These are phyloP conservation scores for Nephrotoma flavescens DNA, from an alignment of 2,888 invertebrate genomes.

Conservation along the genomic window DNA sequence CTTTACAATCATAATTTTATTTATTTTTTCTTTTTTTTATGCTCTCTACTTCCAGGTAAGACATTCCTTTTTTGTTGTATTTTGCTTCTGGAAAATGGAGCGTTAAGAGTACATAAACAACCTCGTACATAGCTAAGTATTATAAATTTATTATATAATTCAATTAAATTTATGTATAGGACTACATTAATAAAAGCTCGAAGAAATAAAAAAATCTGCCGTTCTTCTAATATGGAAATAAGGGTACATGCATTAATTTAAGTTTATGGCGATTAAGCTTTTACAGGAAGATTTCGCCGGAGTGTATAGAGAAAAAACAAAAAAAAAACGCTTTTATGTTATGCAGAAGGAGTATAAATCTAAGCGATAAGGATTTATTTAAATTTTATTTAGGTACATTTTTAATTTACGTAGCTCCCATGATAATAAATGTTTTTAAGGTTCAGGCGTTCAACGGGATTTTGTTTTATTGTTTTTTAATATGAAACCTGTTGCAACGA, in stretches of 20 bases:
- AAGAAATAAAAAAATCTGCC: not conserved
- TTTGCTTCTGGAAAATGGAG: not conserved
- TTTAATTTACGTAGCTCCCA: not conserved
- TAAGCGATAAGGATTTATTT: not conserved
- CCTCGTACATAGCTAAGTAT: not conserved
- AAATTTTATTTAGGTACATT: not conserved
- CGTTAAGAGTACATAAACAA: not conserved
- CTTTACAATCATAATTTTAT: not conserved
- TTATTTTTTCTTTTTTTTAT: not conserved
- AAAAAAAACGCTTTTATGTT: not conserved
- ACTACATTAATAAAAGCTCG: not conserved
- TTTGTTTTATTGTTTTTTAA: not conserved
- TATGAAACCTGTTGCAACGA: not conserved
- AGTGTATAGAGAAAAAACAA: not conserved
- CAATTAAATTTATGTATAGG: not conserved
- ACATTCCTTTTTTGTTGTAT: not conserved
- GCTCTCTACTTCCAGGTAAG: not conserved
- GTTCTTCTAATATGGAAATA: not conserved
- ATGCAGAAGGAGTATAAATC: not conserved
- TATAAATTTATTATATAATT: not conserved
- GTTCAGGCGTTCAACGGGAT: not conserved
- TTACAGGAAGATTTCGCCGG: not conserved
- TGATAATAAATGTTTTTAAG: not conserved
- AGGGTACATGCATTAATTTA: not conserved
- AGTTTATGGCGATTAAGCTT: not conserved